Base-by-base conservation (phyloP, 2,113 vertebrate species). In the Chloroceryle aenea region DNA sequence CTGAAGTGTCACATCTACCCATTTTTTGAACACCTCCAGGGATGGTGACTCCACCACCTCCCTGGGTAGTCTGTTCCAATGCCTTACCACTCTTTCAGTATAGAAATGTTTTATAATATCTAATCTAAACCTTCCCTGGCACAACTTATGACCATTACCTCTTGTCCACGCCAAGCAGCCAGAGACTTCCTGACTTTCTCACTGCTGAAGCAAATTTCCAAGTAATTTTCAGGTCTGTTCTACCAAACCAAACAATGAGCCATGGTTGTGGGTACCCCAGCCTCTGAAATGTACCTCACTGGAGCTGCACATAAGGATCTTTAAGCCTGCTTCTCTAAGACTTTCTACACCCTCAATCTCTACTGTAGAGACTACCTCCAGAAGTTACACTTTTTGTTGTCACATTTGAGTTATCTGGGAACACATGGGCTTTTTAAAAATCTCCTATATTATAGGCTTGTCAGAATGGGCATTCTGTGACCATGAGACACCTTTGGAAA, bases 181-280 rank as follows among this genome's bases (percentile, higher is more conserved):
- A 45, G 45, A 45, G 19, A 45, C 9, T 45, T 45, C 45, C 19
- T 45, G 45, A 45, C 19, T 45, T 45, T 20, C 9, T 19, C 45
- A 20, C 45, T 20, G 19, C 45, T 45, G 45, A 18, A 45, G 45
- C 19, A 20, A 45, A 45, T 45, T 45, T 45, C 20, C 45, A 19
- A 20, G 45, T 50, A 66, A 67, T 67, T 62, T 82, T 62, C 36
- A 82, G 56, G 32, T 40, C 20, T 62, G 36, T 86, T 36, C 53
- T 42, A 53, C 11, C 45, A 63, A 77, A 67, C 7, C 36, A 78
- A 90, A 56, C 9, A 22, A 83, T 32, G 8, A 52, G 34, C 7
- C 8, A 40, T 0, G 0, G 9, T 22, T 67, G 30, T 26, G 19
- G 7, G 15, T 61, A 32, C 7, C 8, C 19, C 0, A 0, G 18